Base-by-base conservation (phyloP, 2,888 invertebrate species). In the Timema podura region DNA sequence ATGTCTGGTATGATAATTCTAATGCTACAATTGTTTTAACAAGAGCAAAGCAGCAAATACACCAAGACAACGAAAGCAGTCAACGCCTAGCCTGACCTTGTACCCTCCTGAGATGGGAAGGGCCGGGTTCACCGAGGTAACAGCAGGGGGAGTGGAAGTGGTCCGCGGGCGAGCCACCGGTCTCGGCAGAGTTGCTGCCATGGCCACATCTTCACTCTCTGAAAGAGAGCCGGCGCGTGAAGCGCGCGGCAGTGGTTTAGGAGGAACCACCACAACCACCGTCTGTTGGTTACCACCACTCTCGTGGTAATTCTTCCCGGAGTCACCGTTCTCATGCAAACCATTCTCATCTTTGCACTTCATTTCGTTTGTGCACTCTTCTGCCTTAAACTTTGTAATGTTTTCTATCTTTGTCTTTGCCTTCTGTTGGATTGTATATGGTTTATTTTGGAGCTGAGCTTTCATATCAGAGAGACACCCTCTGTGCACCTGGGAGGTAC, bases 231-330 rank as follows among this genome's bases (percentile, higher is more conserved):
- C 87, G 59, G 88, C 85, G 76, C 89, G 84, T 64, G 88, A 92
- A 0, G 91, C 89, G 76, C 93, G 85, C 0, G 93, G 93, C 82
- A 93, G 83, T 13, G 93, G 93, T 79, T 92, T 93, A 0, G 93
- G 93, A 2, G 90, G 89, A 65, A 69, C 61, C 47, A 67, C 64
- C 11, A 64, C 66, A 5, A 67, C 68, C 15, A 74, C 74, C 46
- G 74, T 75, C 67, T 71, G 65, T 8, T 69, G 65, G 59, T 57
- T 49, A 65, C 68, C 66, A n/a, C 70, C 72, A 68, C 74, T 74
- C 30, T 75, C 74, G 9, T 59, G 59, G 54, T 61, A 59, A 67
- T 68, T 68, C 51, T 70, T 69, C 48, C 49, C 61, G 15, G 16
- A 11, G n/a, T 68, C 67, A 47, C 51, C 57, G 47, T 70, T 68